These are phyloP conservation scores for Enteromius radiatus DNA, from an alignment of 2,797 vertebrate species.

Conservation along the genomic window DNA sequence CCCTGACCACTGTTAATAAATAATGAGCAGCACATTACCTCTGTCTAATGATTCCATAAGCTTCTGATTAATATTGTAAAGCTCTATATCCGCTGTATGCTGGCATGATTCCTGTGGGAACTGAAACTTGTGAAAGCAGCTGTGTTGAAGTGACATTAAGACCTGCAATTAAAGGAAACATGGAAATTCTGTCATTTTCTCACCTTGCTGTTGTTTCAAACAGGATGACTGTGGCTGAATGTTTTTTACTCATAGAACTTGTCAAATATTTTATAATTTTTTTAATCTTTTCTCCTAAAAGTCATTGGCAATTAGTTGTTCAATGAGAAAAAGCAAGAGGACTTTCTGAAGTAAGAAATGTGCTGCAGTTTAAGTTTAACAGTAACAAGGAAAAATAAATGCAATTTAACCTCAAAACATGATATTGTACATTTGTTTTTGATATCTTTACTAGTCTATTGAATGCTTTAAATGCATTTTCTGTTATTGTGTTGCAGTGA, in stretches of 20 bases:
- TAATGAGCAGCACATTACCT: constrained; percentile 58
- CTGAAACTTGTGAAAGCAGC: not conserved
- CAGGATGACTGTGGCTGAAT: not conserved
- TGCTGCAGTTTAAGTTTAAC: not conserved
- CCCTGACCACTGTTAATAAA: constrained; percentile 59
- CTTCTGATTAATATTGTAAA: constrained; percentile 55
- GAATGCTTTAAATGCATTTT: not conserved
- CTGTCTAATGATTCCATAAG: constrained; percentile 65
- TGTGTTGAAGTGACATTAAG: not conserved
- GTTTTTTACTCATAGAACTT: not conserved
- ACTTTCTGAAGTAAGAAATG: not conserved
- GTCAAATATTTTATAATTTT: too few species aligned
- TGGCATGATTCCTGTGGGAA: constrained; percentile 7
- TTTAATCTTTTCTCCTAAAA: not conserved
- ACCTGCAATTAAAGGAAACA: not conserved
- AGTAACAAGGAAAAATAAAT: not conserved
- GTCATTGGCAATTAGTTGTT: not conserved
- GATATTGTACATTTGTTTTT: not conserved
- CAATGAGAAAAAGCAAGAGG: too few species aligned
- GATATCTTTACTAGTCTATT: not conserved
- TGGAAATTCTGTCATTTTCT: not conserved
- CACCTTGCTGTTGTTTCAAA: constrained; percentile 1
- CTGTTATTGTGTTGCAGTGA: not conserved
- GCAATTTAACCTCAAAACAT: not conserved
- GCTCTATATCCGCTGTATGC: constrained; percentile 22